phyloP scores from a whole-genome alignment of 2,888 invertebrate species.

The Sepiola atlantica region DNA sequence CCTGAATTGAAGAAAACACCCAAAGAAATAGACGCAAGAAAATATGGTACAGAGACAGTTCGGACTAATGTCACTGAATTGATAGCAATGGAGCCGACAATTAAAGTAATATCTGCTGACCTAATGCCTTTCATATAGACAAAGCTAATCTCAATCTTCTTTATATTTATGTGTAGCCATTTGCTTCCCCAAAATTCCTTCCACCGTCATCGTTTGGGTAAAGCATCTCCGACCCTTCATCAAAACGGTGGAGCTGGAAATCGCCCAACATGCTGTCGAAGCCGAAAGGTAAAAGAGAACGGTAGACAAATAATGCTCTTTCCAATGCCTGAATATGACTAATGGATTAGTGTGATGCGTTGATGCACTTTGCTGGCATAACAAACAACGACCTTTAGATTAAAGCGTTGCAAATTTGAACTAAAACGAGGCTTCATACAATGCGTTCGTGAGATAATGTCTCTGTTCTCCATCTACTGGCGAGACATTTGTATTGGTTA shows the following conservation, averaged over 20 bases:
- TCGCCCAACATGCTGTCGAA: neutral
- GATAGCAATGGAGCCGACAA: neutral
- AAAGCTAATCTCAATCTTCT: neutral
- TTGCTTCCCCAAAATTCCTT: too few relatives aligned
- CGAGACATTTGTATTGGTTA: neutral
- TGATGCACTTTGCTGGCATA: neutral
- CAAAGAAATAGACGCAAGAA: too few relatives aligned
- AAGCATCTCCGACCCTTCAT: neutral
- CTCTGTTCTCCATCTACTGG: neutral
- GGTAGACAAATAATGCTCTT: neutral
- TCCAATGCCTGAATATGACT: neutral
- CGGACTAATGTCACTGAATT: neutral
- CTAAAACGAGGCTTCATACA: neutral
- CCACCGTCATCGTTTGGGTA: neutral
- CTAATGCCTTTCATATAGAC: neutral
- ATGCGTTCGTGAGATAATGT: neutral
- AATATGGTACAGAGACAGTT: too few relatives aligned
- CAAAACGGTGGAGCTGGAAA: neutral
- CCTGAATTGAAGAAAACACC: too few relatives aligned
- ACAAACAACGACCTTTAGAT: neutral
- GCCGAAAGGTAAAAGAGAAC: neutral
- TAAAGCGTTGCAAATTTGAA: neutral
- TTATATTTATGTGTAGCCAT: neutral
- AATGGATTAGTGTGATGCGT: neutral
- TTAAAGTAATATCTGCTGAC: neutral